A percentile compares a stretch with the other conserved stretches of the same genome.
Evolutionary conservation across 2,888 invertebrate genomes (phyloP).

Genomic region (Keiferia lycopersicella): DNA sequence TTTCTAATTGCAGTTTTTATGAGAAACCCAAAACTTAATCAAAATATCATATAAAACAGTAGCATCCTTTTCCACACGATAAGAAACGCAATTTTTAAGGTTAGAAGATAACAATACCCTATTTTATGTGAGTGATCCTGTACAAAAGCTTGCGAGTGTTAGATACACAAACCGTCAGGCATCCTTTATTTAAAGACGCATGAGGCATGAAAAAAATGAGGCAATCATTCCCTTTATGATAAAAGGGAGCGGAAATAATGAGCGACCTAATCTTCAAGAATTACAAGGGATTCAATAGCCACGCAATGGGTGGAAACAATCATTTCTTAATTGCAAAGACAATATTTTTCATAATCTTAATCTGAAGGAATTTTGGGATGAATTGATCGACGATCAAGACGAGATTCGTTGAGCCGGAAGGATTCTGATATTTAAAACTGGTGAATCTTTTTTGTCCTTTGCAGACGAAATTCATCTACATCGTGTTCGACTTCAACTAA

Average conservation of each 20-base stretch:
- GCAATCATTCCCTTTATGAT: constrained; percentile 13
- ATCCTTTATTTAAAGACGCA: constrained; percentile 22
- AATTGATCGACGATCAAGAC: background rate
- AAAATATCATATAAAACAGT: background rate
- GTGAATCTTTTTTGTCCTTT: background rate
- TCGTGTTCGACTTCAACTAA: too few species aligned
- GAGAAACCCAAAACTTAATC: background rate
- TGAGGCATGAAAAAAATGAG: constrained; percentile 15
- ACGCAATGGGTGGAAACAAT: constrained; percentile 9
- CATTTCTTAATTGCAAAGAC: constrained; percentile 7
- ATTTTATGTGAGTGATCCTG: background rate
- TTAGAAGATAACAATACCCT: constrained; percentile 13
- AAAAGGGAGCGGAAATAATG: constrained; percentile 15
- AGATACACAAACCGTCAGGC: constrained; percentile 9
- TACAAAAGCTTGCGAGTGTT: constrained; percentile 7
- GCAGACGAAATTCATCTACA: background rate
- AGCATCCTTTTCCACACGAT: background rate
- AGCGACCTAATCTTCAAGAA: constrained; percentile 11
- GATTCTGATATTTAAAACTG: background rate
- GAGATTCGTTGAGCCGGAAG: constrained; percentile 1
- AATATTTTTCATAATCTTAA: background rate
- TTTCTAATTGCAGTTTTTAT: too few species aligned
- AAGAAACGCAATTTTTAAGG: constrained; percentile 10
- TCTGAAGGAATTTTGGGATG: background rate
- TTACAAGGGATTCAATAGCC: constrained; percentile 3